Conservation (phyloP, 1,140 invertebrate species). For the Hypothenemus hampei region DNA sequence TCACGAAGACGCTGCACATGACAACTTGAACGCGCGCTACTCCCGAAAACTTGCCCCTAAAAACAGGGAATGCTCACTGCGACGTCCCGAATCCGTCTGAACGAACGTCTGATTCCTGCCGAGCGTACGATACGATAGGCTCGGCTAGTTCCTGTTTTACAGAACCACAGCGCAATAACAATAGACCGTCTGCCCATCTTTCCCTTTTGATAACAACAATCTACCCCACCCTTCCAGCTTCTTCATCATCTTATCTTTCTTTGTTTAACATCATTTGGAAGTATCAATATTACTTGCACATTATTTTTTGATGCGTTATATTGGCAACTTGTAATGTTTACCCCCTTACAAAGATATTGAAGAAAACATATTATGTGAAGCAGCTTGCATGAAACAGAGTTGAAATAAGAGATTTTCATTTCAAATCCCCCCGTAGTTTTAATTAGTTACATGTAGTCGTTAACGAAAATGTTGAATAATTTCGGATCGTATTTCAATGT, state of each 20-base stretch:
- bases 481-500: background rate
- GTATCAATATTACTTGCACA: constrained; percentile 6
- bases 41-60: background rate
- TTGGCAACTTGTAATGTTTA: no score
- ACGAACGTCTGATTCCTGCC: constrained; percentile 22
- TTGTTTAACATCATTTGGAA: constrained; percentile 12
- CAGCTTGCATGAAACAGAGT: no score
- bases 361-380: no score
- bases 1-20: constrained; percentile 17
- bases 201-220: constrained; percentile 3
- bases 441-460: background rate
- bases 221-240: no score
- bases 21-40: constrained; percentile 14
- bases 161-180: constrained; percentile 25
- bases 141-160: constrained; percentile 22
- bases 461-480: background rate
- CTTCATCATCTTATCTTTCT: constrained; percentile 10
- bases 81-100: constrained; percentile 17
- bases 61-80: constrained; percentile 1
- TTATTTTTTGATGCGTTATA: no score
- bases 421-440: no score
- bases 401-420: no score
- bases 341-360: no score
- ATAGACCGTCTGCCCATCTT: constrained; percentile 14
- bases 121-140: constrained; percentile 9